These are phyloP conservation scores for Murina feae DNA, from an alignment of 2,113 vertebrate species.

Conservation along the genomic window DNA sequence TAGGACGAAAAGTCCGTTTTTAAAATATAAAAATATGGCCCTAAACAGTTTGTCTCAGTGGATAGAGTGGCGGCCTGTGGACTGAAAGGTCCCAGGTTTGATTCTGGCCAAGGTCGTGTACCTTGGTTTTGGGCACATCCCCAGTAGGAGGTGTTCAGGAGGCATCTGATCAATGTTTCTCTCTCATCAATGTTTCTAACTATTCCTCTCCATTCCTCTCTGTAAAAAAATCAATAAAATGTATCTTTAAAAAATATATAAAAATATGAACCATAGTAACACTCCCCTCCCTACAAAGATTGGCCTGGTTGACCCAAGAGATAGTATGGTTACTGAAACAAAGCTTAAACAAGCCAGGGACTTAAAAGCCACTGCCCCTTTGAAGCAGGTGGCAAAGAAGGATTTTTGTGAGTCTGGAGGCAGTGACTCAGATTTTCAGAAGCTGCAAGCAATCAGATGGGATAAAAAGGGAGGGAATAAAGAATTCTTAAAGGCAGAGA, in stretches of 20 bases:
- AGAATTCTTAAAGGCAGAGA: background rate
- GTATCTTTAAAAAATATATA: too few relatives aligned
- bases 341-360: background rate
- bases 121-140: too few relatives aligned
- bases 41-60: too few relatives aligned
- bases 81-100: too few relatives aligned
- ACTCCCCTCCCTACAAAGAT: background rate
- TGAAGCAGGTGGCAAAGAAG: background rate
- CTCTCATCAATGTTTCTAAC: too few relatives aligned
- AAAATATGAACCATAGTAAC: background rate
- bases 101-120: too few relatives aligned
- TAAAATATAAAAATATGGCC: background rate
- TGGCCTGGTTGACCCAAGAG: conserved; percentile 5
- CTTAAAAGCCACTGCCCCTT: background rate
- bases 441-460: background rate
- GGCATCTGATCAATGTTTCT: too few relatives aligned
- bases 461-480: background rate
- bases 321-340: background rate
- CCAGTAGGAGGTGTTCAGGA: too few relatives aligned
- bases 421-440: background rate
- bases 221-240: too few relatives aligned
- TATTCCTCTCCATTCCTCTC: too few relatives aligned
- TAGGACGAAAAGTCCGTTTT: background rate
- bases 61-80: too few relatives aligned
- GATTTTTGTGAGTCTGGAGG: background rate